Conservation (phyloP, 2,888 invertebrate genomes). For the Ichneumon xanthorius region DNA sequence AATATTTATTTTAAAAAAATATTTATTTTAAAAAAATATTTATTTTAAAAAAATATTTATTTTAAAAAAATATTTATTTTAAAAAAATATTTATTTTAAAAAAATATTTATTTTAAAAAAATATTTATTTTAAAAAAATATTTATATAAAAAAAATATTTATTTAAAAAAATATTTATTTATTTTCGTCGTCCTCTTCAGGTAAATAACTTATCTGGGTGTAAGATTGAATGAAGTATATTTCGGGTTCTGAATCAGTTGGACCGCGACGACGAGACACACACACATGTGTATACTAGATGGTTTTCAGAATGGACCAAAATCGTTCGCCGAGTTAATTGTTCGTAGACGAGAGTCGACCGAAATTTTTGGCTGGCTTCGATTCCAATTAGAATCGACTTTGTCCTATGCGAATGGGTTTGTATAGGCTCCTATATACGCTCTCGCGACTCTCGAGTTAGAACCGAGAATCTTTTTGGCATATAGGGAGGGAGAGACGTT, state of each 20-base stretch:
- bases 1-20: too few species aligned
- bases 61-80: too few species aligned
- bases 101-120: too few species aligned
- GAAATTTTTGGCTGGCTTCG: slow-evolving; percentile 51
- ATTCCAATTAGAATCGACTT: slow-evolving; percentile 58
- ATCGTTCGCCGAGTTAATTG: slow-evolving; percentile 49
- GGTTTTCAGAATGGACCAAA: slow-evolving; percentile 49
- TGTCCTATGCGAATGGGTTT: not conserved
- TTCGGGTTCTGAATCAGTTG: slow-evolving; percentile 60
- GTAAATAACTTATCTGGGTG: not conserved
- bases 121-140: too few species aligned
- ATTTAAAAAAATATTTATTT: not conserved
- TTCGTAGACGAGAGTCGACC: slow-evolving; percentile 12
- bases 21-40: too few species aligned
- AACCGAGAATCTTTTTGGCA: slow-evolving; percentile 47
- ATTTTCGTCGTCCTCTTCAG: not conserved
- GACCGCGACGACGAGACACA: slow-evolving; percentile 33
- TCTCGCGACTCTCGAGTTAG: slow-evolving; percentile 48
- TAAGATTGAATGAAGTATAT: slow-evolving; percentile 63
- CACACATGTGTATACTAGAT: not conserved
- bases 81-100: too few species aligned
- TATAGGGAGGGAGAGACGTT: not conserved
- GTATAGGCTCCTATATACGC: not conserved
- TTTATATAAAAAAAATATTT: too few species aligned
- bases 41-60: too few species aligned